These are phyloP conservation scores for Cossypha caffra DNA, from an alignment of 2,797 vertebrate species.

Conservation along the genomic window DNA sequence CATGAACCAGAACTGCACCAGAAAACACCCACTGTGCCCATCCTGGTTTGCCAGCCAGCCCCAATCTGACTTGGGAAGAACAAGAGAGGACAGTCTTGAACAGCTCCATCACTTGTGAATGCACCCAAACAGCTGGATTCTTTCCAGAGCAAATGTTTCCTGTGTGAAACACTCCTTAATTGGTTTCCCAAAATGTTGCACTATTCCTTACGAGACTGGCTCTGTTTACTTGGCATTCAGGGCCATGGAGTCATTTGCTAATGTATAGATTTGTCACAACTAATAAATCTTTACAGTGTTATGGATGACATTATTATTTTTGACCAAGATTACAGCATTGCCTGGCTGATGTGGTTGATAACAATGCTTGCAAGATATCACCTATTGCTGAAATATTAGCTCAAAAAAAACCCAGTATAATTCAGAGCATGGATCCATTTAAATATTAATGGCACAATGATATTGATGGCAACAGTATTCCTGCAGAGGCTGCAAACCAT, in stretches of 20 bases:
- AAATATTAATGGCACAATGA: slow-evolving; percentile 56
- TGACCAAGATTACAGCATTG: slow-evolving; percentile 64
- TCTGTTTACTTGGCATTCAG: slow-evolving; percentile 46
- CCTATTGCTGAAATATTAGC: slow-evolving; percentile 10
- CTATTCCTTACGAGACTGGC: neutral
- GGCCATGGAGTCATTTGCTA: slow-evolving; percentile 49
- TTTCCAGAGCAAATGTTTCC: neutral
- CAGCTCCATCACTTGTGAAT: fast-evolving
- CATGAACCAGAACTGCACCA: neutral
- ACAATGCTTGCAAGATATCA: slow-evolving; percentile 16
- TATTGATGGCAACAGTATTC: slow-evolving; percentile 24
- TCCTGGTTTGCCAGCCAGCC: neutral
- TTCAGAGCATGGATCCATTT: slow-evolving; percentile 54
- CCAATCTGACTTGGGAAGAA: too few relatives aligned
- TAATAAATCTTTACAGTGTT: slow-evolving; percentile 67
- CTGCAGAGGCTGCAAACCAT: neutral
- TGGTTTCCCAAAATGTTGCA: neutral
- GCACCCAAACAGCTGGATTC: neutral
- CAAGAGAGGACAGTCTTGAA: neutral
- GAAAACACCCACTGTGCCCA: neutral
- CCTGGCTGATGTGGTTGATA: slow-evolving; percentile 42
- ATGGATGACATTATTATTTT: slow-evolving; percentile 73
- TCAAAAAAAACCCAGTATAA: neutral
- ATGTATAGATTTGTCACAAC: slow-evolving; percentile 63
- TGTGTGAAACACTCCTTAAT: neutral